Base-by-base conservation (phyloP, 2,113 vertebrate species). In the Sapajus apella region DNA sequence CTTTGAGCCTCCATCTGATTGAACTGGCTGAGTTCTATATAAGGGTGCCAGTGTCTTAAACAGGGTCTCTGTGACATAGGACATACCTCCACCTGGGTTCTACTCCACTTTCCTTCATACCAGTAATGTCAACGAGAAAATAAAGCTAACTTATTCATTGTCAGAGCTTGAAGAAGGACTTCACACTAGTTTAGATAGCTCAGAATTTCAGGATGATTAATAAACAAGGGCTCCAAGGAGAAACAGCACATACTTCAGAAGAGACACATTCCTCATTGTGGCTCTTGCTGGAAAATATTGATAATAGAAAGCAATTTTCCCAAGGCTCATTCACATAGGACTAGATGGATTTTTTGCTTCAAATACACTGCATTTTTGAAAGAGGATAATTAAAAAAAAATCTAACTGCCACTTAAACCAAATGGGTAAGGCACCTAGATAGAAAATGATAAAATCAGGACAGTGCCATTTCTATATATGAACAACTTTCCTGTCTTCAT, bases 241-340 rank as follows among this genome's bases (percentile, higher is more conserved):
- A 96, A 97, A 96, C 2, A 84, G 37, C 55, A 58, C 35, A 45
- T 61, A 47, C 21, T 77, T 95, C 64, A 93, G 40, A 87, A 90
- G 18, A 56, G 86, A 90, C 18, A 79, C 25, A 70, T 87, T 85
- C 64, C 32, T 95, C 80, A 93, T 6, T 47, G 14, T 43, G 70
- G 45, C 9, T 89, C 16, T 50, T 93, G 76, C 40, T 97, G 76
- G 95, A 97, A 97, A 96, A 91, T 79, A 92, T 18, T 82, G 45
- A 87, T 92, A 95, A 96, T 56, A 92, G 76, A 81, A 95, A 90
- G 61, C 56, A 95, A 90, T 85, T 97, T 94, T 82, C 96, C 80
- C 50, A 84, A 85, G 84, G 18, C 45, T 96, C 47, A 92, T 87
- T 97, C 83, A 75, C 30, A 47, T 43, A 70, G n/a, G 52, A 93